A percentile compares a stretch with the other conserved stretches of the same genome.
phyloP scores from a whole-genome alignment of 2,888 invertebrate genomes.

The Polydrusus tereticollis region DNA sequence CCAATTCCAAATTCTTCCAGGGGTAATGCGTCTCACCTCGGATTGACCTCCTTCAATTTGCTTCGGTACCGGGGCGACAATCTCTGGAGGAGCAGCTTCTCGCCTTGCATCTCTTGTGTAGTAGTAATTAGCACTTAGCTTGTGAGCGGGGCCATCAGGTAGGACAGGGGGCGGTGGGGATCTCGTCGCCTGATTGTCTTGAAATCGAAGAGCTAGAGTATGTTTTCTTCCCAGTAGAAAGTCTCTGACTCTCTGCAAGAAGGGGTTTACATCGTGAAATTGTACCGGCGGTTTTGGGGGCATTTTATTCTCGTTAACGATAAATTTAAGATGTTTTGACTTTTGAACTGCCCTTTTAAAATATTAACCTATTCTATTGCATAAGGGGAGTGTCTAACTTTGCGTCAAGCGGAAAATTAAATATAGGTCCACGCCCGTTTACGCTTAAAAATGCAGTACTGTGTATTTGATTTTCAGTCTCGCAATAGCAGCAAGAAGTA shows the following conservation, averaged over 20 bases:
- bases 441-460: background rate
- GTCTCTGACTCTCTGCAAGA: conserved; percentile 73
- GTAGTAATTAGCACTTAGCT: conserved; percentile 87
- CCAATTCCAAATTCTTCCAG: conserved; percentile 57
- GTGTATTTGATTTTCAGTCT: no score
- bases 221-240: conserved; percentile 76
- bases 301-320: conserved; percentile 42
- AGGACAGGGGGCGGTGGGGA: conserved; percentile 85
- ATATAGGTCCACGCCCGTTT: background rate
- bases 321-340: conserved; percentile 7
- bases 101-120: conserved; percentile 85
- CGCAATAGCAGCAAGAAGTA: no score
- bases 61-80: conserved; percentile 65
- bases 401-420: background rate
- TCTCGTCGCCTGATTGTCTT: conserved; percentile 76
- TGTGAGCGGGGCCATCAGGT: conserved; percentile 86
- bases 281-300: conserved; percentile 53
- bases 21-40: conserved; percentile 53
- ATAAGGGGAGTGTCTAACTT: background rate
- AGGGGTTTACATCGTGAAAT: conserved; percentile 75
- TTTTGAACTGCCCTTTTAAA: conserved; percentile 5
- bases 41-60: conserved; percentile 53
- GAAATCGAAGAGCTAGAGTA: conserved; percentile 71
- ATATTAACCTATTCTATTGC: conserved; percentile 25
- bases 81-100: conserved; percentile 78